Base-by-base conservation (phyloP, 2,888 invertebrate genomes). In the Diplolepis rosae region DNA sequence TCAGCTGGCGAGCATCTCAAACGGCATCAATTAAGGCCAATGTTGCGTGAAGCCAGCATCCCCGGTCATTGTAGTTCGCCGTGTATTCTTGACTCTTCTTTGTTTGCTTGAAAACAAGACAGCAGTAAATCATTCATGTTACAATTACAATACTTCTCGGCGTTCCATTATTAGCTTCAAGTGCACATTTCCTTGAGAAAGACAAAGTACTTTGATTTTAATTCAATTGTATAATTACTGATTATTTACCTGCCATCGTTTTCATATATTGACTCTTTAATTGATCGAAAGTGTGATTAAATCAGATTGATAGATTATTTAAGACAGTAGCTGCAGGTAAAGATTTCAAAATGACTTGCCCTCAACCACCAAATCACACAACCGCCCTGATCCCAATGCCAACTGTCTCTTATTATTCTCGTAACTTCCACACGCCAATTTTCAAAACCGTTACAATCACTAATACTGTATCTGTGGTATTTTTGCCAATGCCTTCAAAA, bases 401-500 rank as follows among this genome's bases (percentile, higher is more conserved):
- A 2, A 74, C 73, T 7, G 77, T 78, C 4, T 77, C 81, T n/a
- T 82, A 84, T 32, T 84, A 85, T 65, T 81, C 87, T 24, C 80
- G 87, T 27, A 88, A 86, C 70, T 81, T 84, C 71, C 86, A 86
- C 71, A 70, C 84, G 56, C 88, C 88, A 3, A 71, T 88, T 51
- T 88, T 88, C 73, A 84, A 85, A 69, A 82, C 82, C 13, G 81
- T 88, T 11, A 87, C 83, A 32, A 79, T 87, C 30, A 85, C 87
- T 13, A 88, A 82, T 69, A 84, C 83, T 4, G 78, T 83, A 4
- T 85, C 84, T 7, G 79, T 88, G 5, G 79, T 86, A 22, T 84
- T 84, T 66, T 68, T 88, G 5, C 88, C 88, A 1, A 79, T 82
- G 13, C 88, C 88, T 0, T 77, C 83, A n/a, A 88, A 88, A 74